Evolutionary conservation across 2,888 invertebrate species (phyloP).

Genomic region (Malthinus flaveolus): DNA sequence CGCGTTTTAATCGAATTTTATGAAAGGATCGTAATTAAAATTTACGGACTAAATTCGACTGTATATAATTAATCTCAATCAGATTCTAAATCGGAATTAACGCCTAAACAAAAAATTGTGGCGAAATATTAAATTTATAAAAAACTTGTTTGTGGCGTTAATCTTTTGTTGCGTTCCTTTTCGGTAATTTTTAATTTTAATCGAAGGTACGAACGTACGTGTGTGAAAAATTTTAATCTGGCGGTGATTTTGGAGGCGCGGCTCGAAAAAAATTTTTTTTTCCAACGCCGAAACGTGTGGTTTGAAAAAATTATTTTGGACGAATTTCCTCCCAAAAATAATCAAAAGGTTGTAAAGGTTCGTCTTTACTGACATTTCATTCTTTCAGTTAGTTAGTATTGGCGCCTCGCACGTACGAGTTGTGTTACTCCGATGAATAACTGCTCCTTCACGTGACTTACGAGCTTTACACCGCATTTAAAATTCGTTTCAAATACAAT

Average conservation of each 20-base stretch:
- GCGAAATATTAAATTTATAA: not conserved
- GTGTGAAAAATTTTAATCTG: not conserved
- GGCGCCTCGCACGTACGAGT: constrained; percentile 22
- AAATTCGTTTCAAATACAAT: not conserved
- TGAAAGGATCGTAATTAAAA: not conserved
- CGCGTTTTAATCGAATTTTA: constrained; percentile 1
- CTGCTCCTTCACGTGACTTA: constrained; percentile 19
- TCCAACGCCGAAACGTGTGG: no score
- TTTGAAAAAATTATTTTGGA: no score
- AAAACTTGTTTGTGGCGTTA: not conserved
- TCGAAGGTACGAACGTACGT: not conserved
- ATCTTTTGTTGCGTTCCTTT: no score
- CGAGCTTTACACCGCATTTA: not conserved
- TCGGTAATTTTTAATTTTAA: constrained; percentile 2
- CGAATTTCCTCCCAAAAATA: constrained; percentile 15
- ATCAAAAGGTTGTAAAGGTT: constrained; percentile 17
- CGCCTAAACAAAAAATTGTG: not conserved
- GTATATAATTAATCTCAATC: constrained; percentile 1
- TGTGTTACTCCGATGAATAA: constrained; percentile 11
- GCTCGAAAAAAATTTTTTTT: not conserved
- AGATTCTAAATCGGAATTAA: constrained; percentile 3
- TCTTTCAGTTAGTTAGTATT: constrained; percentile 22
- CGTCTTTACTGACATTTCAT: constrained; percentile 14
- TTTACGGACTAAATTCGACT: not conserved
- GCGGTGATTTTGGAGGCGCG: not conserved